These are phyloP conservation scores for Poicephalus meyeri DNA, from an alignment of 2,113 vertebrate genomes.

Conservation along the genomic window DNA sequence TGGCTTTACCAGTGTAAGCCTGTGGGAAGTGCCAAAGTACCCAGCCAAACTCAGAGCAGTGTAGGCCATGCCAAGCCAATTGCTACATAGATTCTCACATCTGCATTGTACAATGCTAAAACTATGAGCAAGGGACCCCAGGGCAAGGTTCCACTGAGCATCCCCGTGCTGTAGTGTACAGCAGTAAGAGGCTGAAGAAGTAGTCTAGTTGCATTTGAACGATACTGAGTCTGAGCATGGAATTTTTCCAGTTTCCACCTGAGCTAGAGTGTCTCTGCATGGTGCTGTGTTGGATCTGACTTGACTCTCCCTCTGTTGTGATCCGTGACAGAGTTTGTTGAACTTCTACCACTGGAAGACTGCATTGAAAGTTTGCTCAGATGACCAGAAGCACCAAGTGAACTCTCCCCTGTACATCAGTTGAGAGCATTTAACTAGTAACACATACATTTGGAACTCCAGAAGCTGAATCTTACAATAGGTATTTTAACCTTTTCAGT, in stretches of 20 bases:
- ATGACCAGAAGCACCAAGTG: neutral
- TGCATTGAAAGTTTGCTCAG: neutral
- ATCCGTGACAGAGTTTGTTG: neutral
- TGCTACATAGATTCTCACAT: neutral
- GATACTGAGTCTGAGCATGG: neutral
- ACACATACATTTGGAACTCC: neutral
- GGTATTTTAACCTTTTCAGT: neutral
- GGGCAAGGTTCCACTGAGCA: neutral
- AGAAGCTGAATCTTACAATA: neutral
- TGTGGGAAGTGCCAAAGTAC: neutral
- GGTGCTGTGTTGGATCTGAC: neutral
- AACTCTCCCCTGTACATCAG: rapidly evolving
- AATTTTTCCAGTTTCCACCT: neutral
- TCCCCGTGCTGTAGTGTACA: neutral
- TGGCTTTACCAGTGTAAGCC: neutral
- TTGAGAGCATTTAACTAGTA: neutral
- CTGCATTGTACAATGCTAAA: neutral
- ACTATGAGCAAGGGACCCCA: neutral
- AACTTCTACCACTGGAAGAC: neutral
- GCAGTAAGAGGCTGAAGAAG: neutral
- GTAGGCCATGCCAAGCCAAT: neutral
- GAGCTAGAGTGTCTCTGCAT: neutral
- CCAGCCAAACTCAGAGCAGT: neutral
- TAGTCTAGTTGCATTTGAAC: neutral
- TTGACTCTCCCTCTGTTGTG: neutral